These are phyloP conservation scores for Hydra vulgaris DNA, from an alignment of 30 jellyfish, hydroid and myxozoan species.

Conservation along the genomic window DNA sequence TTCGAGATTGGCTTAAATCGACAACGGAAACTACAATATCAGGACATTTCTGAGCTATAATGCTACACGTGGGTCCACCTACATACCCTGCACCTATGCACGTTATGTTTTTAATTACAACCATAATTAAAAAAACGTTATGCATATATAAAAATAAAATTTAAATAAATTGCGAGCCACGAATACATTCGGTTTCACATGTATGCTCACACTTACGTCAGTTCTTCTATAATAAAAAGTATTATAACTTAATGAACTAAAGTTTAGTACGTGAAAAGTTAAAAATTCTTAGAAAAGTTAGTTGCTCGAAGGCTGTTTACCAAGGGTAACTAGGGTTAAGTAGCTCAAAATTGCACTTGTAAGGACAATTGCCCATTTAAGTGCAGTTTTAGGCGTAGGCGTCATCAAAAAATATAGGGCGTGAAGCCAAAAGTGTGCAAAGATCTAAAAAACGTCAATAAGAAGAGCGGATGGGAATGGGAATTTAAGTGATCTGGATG, in stretches of 20 bases:
- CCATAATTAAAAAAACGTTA: neutral
- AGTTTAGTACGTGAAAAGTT: neutral
- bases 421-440: too few relatives aligned
- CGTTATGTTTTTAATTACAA: conserved; percentile 31
- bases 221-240: neutral
- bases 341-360: too few relatives aligned
- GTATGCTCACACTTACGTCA: neutral
- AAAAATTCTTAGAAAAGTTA: neutral
- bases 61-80: conserved; percentile 95
- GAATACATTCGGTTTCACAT: neutral
- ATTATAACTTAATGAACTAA: neutral
- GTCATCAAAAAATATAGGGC: too few relatives aligned
- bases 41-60: conserved; percentile 94
- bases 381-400: too few relatives aligned
- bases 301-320: too few relatives aligned
- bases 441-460: too few relatives aligned
- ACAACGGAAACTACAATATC: conserved; percentile 71
- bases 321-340: too few relatives aligned
- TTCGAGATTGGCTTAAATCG: conserved; percentile 71
- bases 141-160: neutral
- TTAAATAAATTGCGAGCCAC: neutral
- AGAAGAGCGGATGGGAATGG: too few relatives aligned
- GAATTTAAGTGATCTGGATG: too few relatives aligned
- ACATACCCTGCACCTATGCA: conserved; percentile 99
- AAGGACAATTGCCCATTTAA: too few relatives aligned